Evolutionary conservation across 1,140 invertebrate species (phyloP).

Genomic region (Diachasmimorpha longicaudata): DNA sequence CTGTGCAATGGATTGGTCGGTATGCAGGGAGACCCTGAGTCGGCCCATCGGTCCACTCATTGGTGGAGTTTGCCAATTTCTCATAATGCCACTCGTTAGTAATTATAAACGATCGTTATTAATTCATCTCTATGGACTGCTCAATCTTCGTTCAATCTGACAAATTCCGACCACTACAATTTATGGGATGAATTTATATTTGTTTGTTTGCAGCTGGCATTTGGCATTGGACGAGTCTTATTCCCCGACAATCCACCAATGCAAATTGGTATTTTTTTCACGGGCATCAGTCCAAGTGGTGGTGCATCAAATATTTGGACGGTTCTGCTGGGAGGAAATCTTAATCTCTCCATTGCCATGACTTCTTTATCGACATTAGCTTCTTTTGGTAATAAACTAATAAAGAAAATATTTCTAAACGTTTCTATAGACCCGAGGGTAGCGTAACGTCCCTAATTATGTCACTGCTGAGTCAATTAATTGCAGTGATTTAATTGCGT

Average conservation of each 20-base stretch:
- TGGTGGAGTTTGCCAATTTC: slow-evolving; percentile 83
- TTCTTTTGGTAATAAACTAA: slow-evolving; percentile 73
- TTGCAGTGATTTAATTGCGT: background rate
- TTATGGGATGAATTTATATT: slow-evolving; percentile 15
- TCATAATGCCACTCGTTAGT: slow-evolving; percentile 88
- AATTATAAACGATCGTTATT: slow-evolving; percentile 6
- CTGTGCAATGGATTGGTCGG: slow-evolving; percentile 82
- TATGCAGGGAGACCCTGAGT: slow-evolving; percentile 73
- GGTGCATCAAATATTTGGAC: slow-evolving; percentile 97
- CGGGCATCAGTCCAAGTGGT: slow-evolving; percentile 88
- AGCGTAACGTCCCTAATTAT: too few species aligned
- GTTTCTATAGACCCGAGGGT: too few species aligned
- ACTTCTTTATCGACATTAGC: slow-evolving; percentile 88
- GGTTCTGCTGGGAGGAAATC: slow-evolving; percentile 83
- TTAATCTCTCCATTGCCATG: slow-evolving; percentile 91
- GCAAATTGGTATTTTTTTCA: slow-evolving; percentile 89
- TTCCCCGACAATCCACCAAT: slow-evolving; percentile 75
- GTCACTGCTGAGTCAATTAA: background rate
- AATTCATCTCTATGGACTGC: background rate
- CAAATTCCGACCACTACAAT: background rate
- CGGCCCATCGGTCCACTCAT: slow-evolving; percentile 84
- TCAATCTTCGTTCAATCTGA: too few species aligned
- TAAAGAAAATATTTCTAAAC: too few species aligned
- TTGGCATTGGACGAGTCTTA: slow-evolving; percentile 73
- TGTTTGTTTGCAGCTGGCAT: slow-evolving; percentile 72